phyloP scores from a whole-genome alignment of 2,797 vertebrate species.

The Decapterus maruadsi region DNA sequence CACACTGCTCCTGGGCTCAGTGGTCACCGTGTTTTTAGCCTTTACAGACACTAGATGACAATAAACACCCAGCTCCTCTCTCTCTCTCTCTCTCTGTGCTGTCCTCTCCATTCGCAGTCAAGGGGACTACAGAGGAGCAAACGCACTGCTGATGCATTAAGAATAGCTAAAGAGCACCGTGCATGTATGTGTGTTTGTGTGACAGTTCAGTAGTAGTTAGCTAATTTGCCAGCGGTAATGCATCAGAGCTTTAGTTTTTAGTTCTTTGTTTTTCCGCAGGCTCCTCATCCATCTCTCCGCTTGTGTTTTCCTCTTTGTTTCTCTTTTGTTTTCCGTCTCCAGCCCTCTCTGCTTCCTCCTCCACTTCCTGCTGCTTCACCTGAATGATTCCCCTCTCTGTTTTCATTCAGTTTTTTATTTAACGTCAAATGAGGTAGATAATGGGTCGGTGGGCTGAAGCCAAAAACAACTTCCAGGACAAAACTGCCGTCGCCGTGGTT shows the following conservation, averaged over 20 bases:
- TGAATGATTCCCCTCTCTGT: conserved; percentile 37
- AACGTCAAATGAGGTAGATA: conserved; percentile 43
- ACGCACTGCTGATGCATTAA: conserved; percentile 54
- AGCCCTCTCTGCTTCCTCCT: conserved; percentile 24
- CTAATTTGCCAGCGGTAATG: conserved; percentile 63
- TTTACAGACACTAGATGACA: conserved; percentile 61
- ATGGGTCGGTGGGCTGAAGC: not conserved
- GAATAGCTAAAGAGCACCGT: conserved; percentile 47
- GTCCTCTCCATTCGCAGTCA: conserved; percentile 60
- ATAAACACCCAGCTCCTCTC: conserved; percentile 60
- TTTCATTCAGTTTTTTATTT: conserved; percentile 23
- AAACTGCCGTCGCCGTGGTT: not conserved
- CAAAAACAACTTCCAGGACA: conserved; percentile 22
- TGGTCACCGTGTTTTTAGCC: conserved; percentile 68
- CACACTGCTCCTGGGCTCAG: conserved; percentile 54
- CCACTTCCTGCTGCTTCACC: conserved; percentile 23
- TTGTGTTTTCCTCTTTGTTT: conserved; percentile 8
- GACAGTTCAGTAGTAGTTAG: conserved; percentile 45
- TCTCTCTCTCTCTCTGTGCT: conserved; percentile 25
- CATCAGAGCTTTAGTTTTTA: conserved; percentile 52
- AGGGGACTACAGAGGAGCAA: conserved; percentile 55
- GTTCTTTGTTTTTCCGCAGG: conserved; percentile 54
- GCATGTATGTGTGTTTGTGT: conserved; percentile 3
- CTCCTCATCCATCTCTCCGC: conserved; percentile 42
- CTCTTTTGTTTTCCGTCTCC: conserved; percentile 13